Evolutionary conservation across 2,113 vertebrate species (phyloP), one percentile per base, ranked within the genome.

Genomic region (Dasyprocta punctata): DNA sequence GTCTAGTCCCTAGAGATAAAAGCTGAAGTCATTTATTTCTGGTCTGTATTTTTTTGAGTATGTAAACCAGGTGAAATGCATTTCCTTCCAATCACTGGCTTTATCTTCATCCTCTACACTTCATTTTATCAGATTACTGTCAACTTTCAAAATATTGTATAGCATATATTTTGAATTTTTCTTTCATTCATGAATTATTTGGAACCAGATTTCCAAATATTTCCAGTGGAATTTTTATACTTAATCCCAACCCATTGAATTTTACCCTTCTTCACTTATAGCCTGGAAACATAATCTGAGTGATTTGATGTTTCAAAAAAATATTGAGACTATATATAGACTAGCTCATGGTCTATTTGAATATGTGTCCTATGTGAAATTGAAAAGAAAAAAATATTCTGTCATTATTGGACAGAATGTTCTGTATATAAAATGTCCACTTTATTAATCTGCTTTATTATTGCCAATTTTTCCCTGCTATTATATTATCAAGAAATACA

Each of bases 341-440:
- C 16, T 5, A 73, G n/a, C 20, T 14, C 54, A 11, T 90, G 71
- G 9, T 81, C 10, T 60, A 65, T 49, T 69, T 80, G 73, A 92
- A 81, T 63, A 63, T 30, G 63, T 38, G 41, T 38, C 81, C n/a
- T n/a, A 38, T 94, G 47, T 84, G 5, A 5, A 58, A 19, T 77
- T 94, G 52, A 54, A 54, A 54, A 54, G 41, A 92, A 89, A 82
- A 92, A 89, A 82, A 33, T 89, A n/a, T 60, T 56, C 4, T 84
- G 10, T 14, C 44, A 56, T 54, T 84, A 1, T 78, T 88, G n/a
- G 17, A 26, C 52, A 9, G 44, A 69, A 28, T 80, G 36, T 7
- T 69, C 19, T 81, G 41, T 20, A 92, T 24, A 82, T n/a, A 47
- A 73, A 86, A 49, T 65, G 38, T 65, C 47, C 89, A 86, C 0